These are phyloP conservation scores for Acipenser oxyrinchus DNA, from an alignment of 2,797 vertebrate species.

Conservation along the genomic window DNA sequence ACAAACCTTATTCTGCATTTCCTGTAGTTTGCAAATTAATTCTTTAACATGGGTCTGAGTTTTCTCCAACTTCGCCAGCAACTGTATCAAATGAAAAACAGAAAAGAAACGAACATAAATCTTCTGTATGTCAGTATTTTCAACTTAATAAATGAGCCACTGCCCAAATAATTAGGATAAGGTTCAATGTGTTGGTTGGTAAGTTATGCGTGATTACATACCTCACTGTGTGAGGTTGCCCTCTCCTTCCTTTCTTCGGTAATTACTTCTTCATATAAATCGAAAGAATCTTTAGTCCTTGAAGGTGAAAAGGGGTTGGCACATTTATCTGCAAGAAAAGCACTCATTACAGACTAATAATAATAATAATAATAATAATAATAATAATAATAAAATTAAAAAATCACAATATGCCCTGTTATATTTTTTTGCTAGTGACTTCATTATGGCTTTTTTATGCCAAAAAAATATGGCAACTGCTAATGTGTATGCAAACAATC, in stretches of 20 bases:
- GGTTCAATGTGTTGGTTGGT: no score
- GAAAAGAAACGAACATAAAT: no score
- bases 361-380: no score
- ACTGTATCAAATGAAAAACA: slow-evolving; percentile 53
- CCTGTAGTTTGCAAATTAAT: slow-evolving; percentile 69
- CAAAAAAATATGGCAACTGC: no score
- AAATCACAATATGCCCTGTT: no score
- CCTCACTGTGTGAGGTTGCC: slow-evolving; percentile 75
- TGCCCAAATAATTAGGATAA: no score
- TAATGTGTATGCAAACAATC: no score
- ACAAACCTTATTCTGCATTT: slow-evolving; percentile 78
- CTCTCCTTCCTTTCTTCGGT: slow-evolving; percentile 82
- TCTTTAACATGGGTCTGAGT: slow-evolving; percentile 83
- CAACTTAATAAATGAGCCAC: no score
- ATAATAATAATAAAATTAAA: no score
- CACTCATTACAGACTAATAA: not conserved
- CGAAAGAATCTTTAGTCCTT: slow-evolving; percentile 67
- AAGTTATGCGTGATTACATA: slow-evolving; percentile 32
- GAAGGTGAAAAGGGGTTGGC: slow-evolving; percentile 35
- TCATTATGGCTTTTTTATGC: not conserved
- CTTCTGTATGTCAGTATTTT: no score
- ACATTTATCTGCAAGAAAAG: slow-evolving; percentile 46
- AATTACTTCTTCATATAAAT: slow-evolving; percentile 90
- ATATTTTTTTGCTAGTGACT: not conserved
- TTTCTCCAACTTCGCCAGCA: slow-evolving; percentile 74